Base-by-base conservation (phyloP, 2,888 invertebrate species). In the Trissoscelio sp. region DNA sequence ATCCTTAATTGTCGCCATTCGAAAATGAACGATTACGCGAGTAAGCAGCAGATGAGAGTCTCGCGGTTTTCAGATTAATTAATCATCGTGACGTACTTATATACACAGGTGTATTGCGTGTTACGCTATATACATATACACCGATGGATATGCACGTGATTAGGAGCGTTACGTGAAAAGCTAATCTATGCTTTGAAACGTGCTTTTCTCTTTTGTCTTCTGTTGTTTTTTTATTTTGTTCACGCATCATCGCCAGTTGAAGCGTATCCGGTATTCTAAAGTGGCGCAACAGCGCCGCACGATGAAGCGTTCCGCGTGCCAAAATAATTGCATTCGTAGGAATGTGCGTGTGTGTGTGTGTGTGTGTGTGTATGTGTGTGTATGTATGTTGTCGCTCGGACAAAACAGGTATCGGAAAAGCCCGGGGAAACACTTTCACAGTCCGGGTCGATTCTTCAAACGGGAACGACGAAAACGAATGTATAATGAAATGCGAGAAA, bases 81-180 rank as follows among this genome's bases (percentile, higher is more conserved):
- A 51, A 58, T 70, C 39, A 58, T 51, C 51, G 57, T 55, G 57
- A 64, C 79, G 66, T 66, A 51, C 42, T 66, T 85, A 84, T 84
- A 83, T 82, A 85, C 83, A 84, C 64, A 69, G 80, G 82, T 85
- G 83, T 82, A 77, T 77, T 18, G 82, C 70, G 79, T 67, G 51
- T 28, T 53, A 14, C 42, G 51, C 51, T 84, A 83, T 81, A 66
- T 69, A 81, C 83, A 83, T 74, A 81, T 85, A 85, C 85, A 85
- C 84, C 84, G 79, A 85, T 84, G 84, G 67, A 80, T 83, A 84
- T 81, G 74, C 81, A 78, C 73, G 70, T 73, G 46, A 70, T 58
- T 75, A 79, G 67, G 67, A 72, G 73, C 78, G 66, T 81, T 39
- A 55, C 57, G 58, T 66, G 62, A 44, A 73, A 77, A 64, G 62